Base-by-base conservation (phyloP, 1,140 invertebrate genomes). In the Bombus difficillimus region DNA sequence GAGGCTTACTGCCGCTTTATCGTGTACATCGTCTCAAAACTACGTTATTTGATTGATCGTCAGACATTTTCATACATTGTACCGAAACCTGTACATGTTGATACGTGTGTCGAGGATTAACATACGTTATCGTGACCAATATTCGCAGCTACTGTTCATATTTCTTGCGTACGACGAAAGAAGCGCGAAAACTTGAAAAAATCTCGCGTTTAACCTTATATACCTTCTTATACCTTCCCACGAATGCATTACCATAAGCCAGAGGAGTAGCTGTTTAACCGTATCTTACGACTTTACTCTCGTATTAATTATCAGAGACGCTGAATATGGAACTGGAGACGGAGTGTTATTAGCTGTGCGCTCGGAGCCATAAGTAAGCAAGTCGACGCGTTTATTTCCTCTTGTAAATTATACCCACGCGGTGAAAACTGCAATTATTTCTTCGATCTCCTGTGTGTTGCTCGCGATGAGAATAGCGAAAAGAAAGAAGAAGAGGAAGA, bases 1-100 rank as follows among this genome's bases (percentile, higher is more conserved):
- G 78, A 73, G 82, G 81, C 78, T 86, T 79, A 82, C 82, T 84
- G 68, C 69, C 62, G 88, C 83, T 66, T 76, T 79, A 73, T 47
- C 81, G 74, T 85, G 77, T 34, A 18, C 59, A 64, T 76, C 84
- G 87, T 89, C 84, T 84, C 87, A 78, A 85, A 80, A 78, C 76
- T 84, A 81, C 77, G 86, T 79, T 72, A 53, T 53, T 18, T 53
- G 18, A 53, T 22, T 0, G 47, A 22, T 22, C 1, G 47, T 53
- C 47, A 6, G 18, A 22, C 18, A 53, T 53, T 53, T 18, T 53
- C 18, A 18, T 22, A 77, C 78, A 79, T 28, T 32, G 39, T 43
- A 57, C 66, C 73, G 64, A 86, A 76, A 71, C 66, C 37, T 66
- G 66, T 59, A 78, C 34, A 15, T 22, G 25, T 43, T 59, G 72